phyloP scores from a whole-genome alignment of 64 coral and sea anemone genomes.

The Stylophora pistillata region DNA sequence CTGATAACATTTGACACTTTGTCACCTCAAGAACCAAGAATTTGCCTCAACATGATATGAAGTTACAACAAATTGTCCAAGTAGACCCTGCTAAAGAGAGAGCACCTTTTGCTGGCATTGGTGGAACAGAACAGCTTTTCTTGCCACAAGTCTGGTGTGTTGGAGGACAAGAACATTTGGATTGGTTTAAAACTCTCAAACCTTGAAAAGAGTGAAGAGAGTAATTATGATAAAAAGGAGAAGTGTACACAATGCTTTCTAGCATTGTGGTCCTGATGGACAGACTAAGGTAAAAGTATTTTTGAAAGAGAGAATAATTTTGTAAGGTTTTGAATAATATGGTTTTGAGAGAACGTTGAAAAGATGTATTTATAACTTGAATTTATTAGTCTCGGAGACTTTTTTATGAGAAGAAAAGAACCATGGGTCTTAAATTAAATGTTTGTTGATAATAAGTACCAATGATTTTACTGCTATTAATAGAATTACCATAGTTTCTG shows the following conservation, averaged over 20 bases:
- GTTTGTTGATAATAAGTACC: background rate
- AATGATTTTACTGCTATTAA: background rate
- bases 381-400: slow-evolving; percentile 10
- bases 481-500: no score
- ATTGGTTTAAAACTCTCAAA: no score
- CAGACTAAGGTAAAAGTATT: background rate
- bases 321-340: background rate
- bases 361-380: background rate
- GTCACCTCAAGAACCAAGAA: background rate
- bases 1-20: background rate
- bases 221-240: background rate
- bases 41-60: background rate
- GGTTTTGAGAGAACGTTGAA: background rate
- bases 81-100: background rate
- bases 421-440: background rate
- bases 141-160: no score
- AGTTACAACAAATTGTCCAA: background rate
- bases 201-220: background rate
- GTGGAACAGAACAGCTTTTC: no score
- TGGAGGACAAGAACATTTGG: no score
- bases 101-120: no score
- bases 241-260: background rate
- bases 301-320: slow-evolving; percentile 27
- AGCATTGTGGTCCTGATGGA: background rate
- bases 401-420: background rate